phyloP scores from a whole-genome alignment of 2,113 vertebrate species.

The Sceloporus undulatus region DNA sequence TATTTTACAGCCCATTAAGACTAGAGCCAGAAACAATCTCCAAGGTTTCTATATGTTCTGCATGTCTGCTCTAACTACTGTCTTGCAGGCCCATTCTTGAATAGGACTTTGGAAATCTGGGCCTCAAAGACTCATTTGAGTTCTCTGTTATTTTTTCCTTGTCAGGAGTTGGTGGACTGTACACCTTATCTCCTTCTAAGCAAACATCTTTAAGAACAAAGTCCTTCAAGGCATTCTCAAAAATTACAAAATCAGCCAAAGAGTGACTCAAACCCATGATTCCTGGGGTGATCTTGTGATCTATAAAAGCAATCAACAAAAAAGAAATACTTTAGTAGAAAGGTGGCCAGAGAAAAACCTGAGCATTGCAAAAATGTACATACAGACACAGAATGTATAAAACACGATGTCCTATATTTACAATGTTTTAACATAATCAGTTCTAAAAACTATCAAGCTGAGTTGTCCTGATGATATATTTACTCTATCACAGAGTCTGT shows the following conservation, averaged over 20 bases:
- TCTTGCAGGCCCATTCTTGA: not conserved
- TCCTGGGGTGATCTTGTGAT: not conserved
- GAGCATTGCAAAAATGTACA: not conserved
- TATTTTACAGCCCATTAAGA: not conserved
- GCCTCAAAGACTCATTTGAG: not conserved
- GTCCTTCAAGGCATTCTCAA: not conserved
- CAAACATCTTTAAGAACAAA: not conserved
- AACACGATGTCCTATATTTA: not conserved
- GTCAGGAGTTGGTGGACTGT: not conserved
- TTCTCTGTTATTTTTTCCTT: not conserved
- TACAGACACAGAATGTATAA: not conserved
- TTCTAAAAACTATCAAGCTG: not conserved
- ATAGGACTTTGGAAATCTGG: not conserved
- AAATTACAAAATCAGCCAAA: not conserved
- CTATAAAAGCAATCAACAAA: not conserved
- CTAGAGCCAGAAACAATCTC: not conserved
- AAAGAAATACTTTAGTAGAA: constrained; percentile 9
- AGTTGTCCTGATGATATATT: constrained; percentile 6
- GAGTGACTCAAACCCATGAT: not conserved
- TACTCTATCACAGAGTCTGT: not conserved
- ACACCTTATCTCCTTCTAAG: not conserved
- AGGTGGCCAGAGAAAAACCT: not conserved
- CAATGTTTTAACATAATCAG: not conserved
- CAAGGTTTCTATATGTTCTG: not conserved
- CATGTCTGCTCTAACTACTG: not conserved